Base-by-base conservation (phyloP, 2,888 invertebrate genomes). In the Flexamia atlantica region DNA sequence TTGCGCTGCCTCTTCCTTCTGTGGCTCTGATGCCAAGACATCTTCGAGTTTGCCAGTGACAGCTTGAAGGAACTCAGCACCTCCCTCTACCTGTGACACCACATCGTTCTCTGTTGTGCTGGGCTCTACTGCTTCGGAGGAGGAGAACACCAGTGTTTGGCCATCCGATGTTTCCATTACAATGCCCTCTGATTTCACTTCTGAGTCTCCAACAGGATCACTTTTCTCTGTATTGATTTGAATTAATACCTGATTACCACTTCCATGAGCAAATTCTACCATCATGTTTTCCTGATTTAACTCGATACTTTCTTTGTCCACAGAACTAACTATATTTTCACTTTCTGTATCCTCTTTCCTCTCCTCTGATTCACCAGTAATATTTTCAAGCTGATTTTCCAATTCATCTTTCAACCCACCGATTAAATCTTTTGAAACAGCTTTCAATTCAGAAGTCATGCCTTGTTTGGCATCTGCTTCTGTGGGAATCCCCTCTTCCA, bases 101-200 rank as follows among this genome's bases (percentile, higher is more conserved):
- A 40, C 25, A 2, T 70, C 50, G 30, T 40, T 81, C 12, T 72
- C 53, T 36, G 32, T 25, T 32, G 82, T 1, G 28, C 40, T 30
- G 0, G 23, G 20, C 30, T 28, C 57, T 10, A 25, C 20, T 28
- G 57, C 36, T 28, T 36, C 53, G n/a, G 72, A 32, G 17, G 82
- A 53, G 9, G 72, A 74, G 23, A 83, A 83, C 17, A 83, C 82
- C 23, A 83, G 20, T 36, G 72, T 72, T 20, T 83, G 57, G 12
- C 82, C 82, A 32, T 83, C 82, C 2, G 72, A 72, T 7, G 82
- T 83, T 40, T 83, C 74, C 82, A 83, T 83, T 30, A 83, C 74
- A 30, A 83, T 40, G 14, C 72, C 30, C 10, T 83, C 82, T 30
- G 53, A 20, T 40, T 74, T 83, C 25, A 4, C 10, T 23, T 10